Percentiles rank a stretch among this genome's conserved stretches.
Conservation (phyloP, 2,113 vertebrate species). For the Campylomormyrus numenius region DNA sequence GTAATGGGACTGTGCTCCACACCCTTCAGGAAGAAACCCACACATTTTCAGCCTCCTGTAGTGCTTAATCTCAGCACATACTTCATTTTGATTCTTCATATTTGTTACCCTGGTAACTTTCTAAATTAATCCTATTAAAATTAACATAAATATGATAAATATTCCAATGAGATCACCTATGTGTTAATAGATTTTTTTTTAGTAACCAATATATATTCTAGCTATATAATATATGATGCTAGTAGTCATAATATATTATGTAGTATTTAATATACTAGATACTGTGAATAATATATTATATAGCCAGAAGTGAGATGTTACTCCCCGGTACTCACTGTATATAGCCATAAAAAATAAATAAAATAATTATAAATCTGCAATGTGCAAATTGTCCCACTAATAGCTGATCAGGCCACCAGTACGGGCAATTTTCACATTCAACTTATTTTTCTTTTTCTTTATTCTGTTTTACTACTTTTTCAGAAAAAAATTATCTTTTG, state of each 20-base stretch:
- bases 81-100: not conserved
- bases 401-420: not conserved
- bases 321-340: not conserved
- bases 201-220: not conserved
- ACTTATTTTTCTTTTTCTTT: not conserved
- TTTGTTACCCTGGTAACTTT: not conserved
- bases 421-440: not conserved
- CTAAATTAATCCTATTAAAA: not conserved
- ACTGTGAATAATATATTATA: not conserved
- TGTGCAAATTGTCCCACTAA: not conserved
- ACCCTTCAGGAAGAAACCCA: not conserved
- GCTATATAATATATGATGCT: not conserved
- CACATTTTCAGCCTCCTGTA: not conserved
- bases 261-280: not conserved
- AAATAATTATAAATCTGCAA: not conserved
- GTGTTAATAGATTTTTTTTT: not conserved
- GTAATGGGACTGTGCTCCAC: not conserved
- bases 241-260: not conserved
- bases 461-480: not conserved
- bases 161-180: not conserved
- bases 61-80: not conserved
- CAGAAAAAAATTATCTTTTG: not conserved
- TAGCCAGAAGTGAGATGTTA: not conserved
- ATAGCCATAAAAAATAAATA: not conserved
- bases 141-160: not conserved